Base-by-base conservation (phyloP, 2,888 invertebrate species). In the Ophion obscuratus region DNA sequence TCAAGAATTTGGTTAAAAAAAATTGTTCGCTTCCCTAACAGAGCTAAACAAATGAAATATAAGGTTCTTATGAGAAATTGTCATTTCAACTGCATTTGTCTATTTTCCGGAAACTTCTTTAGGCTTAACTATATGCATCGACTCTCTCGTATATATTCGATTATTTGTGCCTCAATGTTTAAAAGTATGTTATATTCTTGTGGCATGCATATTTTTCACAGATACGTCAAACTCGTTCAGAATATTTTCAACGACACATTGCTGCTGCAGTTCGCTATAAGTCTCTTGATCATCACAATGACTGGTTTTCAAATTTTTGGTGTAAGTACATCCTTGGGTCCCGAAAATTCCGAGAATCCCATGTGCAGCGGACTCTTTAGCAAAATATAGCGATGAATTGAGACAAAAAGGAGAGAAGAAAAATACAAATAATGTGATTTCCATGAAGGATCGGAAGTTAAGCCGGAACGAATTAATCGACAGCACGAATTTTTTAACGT, bases 261-360 rank as follows among this genome's bases (percentile, higher is more conserved):
- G 79, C 70, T 88, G 17, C 78, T 86, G 66, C 88, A 88, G 70
- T 88, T 88, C 53, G 85, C 20, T 10, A 84, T 87, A 62, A 88
- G 88, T 57, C 81, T 88, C 17, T 27, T 87, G 9, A 85, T 87
- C 27, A 88, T 87, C 27, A 82, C 87, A 7, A 77, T 87, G 84
- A 64, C 73, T 10, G 84, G 88, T 71, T 88, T 88, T 71, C 88
- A 87, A 88, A 73, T 88, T 10, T 31, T 84, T 20, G 84, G 84
- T 17, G 88, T 88, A 81, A 83, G 79, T 80, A 76, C 5, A 36
- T 36, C 36, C 36, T 36, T 36, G 36, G 36, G 36, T 7, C 36
- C 36, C 6, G 5, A 5, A 5, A 36, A 36, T 5, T 36, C 6
- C 36, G 36, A 4, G 36, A 36, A 27, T 70, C 24, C 2, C 14